Base-by-base conservation (phyloP, 2,113 vertebrate species). In the Notechis scutatus region DNA sequence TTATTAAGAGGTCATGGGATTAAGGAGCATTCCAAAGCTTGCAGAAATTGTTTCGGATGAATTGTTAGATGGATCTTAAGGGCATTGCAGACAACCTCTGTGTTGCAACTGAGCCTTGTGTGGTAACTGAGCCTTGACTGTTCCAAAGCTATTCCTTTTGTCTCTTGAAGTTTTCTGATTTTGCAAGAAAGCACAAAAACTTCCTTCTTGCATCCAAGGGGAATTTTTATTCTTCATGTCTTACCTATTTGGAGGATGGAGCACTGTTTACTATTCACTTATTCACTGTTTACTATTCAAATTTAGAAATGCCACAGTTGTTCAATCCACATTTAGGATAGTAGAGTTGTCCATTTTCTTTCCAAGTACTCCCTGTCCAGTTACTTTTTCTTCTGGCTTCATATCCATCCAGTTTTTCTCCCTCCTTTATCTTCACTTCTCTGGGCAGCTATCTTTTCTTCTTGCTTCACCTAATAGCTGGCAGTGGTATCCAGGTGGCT, bases 81-180 rank as follows among this genome's bases (percentile, higher is more conserved):
- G 85, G 20, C 61, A 57, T 85, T 85, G 91, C 3, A 5, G 88
- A 0, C 23, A 20, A 20, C 23, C 23, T 1, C 85, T 92, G 85
- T 88, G 85, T 88, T 42, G 45, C 18, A 91, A 57, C 2, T 93
- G 81, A 29, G 64, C 42, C 52, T 52, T 92, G 61, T 88, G 85
- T 88, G 34, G 39, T 14, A 91, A 57, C 2, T 93, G 81, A 24
- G 64, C 42, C 55, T 52, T 92, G 56, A 89, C 54, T 20, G 20
- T 56, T 56, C 11, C 11, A n/a, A 81, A 64, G 20, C 39, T 87
- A 87, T 94, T 86, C 12, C 29, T 94, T 23, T 93, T 88, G n/a
- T 88, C 59, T 50, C 23, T 52, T 24, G 21, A 92, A 10, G 18
- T 29, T 94, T 94, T 90, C 59, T 54, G 57, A 74, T 92, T 88